Conservation (phyloP, 2,113 vertebrate species). For the Coreoperca whiteheadi region DNA sequence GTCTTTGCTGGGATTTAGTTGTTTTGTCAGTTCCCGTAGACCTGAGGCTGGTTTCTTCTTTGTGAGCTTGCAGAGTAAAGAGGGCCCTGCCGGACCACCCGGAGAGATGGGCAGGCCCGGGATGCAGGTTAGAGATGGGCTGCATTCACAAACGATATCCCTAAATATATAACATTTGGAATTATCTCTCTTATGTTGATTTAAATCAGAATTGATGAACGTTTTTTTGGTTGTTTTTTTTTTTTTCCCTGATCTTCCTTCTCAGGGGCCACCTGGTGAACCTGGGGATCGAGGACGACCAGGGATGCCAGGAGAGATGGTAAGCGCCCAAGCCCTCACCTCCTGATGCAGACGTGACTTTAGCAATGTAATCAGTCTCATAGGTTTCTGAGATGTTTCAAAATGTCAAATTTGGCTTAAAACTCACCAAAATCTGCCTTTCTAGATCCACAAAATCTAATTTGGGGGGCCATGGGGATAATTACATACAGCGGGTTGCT, state of each 20-base stretch:
- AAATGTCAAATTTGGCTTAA: not conserved
- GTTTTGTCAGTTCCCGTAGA: constrained; percentile 31
- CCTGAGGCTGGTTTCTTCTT: constrained; percentile 59
- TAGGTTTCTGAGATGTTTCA: not conserved
- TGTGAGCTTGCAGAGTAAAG: constrained; percentile 85
- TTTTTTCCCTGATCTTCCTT: not conserved
- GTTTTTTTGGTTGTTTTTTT: not conserved
- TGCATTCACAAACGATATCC: not conserved
- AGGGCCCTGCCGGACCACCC: constrained; percentile 83
- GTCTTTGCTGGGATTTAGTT: not conserved
- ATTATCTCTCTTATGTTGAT: not conserved
- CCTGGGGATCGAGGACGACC: constrained; percentile 84
- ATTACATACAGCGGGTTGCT: not conserved
- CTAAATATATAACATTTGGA: not conserved
- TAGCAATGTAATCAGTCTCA: not conserved
- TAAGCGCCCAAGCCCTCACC: constrained; percentile 57
- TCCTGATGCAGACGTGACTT: not conserved
- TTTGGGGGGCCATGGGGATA: no score
- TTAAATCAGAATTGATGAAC: not conserved
- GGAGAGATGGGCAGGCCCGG: constrained; percentile 89
- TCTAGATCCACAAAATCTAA: not conserved
- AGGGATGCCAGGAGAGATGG: constrained; percentile 85
- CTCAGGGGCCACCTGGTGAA: constrained; percentile 86
- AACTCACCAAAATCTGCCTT: not conserved
- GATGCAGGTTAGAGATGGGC: constrained; percentile 76